Evolutionary conservation across 1,140 invertebrate genomes (phyloP).

Genomic region (Pissodes strobi): DNA sequence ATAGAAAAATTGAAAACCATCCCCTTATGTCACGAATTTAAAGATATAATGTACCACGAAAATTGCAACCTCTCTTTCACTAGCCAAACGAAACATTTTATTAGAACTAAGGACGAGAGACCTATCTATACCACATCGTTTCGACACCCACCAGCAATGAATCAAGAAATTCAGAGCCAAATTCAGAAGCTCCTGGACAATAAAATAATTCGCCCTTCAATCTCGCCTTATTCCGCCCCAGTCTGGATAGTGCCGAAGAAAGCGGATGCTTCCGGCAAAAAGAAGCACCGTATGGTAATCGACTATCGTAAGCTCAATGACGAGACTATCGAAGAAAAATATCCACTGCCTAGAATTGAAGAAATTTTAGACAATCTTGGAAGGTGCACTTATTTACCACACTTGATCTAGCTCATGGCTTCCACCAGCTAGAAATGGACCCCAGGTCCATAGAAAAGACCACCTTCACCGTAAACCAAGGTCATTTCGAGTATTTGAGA

Average conservation of each 20-base stretch:
- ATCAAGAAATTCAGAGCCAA: no score
- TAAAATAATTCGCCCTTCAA: conserved; percentile 47
- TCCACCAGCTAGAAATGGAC: conserved; percentile 57
- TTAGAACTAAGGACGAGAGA: no score
- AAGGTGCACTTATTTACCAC: conserved; percentile 56
- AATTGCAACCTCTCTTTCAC: conserved; percentile 3
- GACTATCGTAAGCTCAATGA: conserved; percentile 57
- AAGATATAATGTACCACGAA: no score
- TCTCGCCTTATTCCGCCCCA: conserved; percentile 46
- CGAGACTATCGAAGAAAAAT: conserved; percentile 56
- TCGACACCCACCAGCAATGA: conserved; percentile 40
- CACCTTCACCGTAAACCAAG: conserved; percentile 54
- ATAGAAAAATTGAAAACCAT: neutral
- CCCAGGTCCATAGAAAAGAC: conserved; percentile 55
- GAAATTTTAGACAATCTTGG: no score
- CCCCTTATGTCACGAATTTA: neutral
- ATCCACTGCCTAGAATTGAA: conserved; percentile 61
- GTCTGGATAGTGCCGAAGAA: conserved; percentile 53
- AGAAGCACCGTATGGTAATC: conserved; percentile 53
- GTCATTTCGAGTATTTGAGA: conserved; percentile 53
- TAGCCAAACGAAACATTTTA: conserved; percentile 7
- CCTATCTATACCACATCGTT: conserved; percentile 31
- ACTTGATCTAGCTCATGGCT: no score
- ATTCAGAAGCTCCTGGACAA: conserved; percentile 43
- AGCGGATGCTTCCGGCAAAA: conserved; percentile 46